Evolutionary conservation across 2,888 invertebrate genomes (phyloP).

Genomic region (Acronicta aceris): DNA sequence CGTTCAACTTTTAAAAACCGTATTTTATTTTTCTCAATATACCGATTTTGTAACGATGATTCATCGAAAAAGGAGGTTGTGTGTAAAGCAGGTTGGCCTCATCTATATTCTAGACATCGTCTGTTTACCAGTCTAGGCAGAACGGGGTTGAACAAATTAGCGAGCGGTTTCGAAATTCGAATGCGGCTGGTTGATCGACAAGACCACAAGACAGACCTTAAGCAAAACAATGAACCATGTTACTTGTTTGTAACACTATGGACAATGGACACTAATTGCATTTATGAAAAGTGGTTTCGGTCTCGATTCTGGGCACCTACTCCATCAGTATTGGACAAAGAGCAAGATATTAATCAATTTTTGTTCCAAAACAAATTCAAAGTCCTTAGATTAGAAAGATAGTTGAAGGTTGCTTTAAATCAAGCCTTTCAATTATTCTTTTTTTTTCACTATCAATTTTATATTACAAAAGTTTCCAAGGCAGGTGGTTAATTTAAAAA

Average conservation of each 20-base stretch:
- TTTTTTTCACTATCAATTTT: too few relatives aligned
- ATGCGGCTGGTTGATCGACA: conserved; percentile 33
- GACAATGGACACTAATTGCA: not conserved
- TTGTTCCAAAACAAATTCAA: too few relatives aligned
- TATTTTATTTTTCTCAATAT: conserved; percentile 29
- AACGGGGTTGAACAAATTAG: conserved; percentile 71
- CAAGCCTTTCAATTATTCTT: too few relatives aligned
- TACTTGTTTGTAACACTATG: not conserved
- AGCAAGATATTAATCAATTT: too few relatives aligned
- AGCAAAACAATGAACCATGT: not conserved
- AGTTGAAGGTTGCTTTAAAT: too few relatives aligned
- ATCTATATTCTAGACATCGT: conserved; percentile 55
- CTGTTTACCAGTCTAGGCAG: conserved; percentile 53
- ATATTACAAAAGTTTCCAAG: too few relatives aligned
- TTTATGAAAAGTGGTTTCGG: not conserved
- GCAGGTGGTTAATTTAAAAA: too few relatives aligned
- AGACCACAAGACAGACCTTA: conserved; percentile 32
- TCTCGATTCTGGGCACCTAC: not conserved
- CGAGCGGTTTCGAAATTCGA: conserved; percentile 58
- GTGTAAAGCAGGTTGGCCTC: conserved; percentile 41
- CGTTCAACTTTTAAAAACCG: conserved; percentile 42
- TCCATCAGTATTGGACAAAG: too few relatives aligned
- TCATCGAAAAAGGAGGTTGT: conserved; percentile 54
- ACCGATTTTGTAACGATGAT: conserved; percentile 42
- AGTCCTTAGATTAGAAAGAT: too few relatives aligned